These are phyloP conservation scores for Neocrepidodera transversa DNA, from an alignment of 2,888 invertebrate species.

Conservation along the genomic window DNA sequence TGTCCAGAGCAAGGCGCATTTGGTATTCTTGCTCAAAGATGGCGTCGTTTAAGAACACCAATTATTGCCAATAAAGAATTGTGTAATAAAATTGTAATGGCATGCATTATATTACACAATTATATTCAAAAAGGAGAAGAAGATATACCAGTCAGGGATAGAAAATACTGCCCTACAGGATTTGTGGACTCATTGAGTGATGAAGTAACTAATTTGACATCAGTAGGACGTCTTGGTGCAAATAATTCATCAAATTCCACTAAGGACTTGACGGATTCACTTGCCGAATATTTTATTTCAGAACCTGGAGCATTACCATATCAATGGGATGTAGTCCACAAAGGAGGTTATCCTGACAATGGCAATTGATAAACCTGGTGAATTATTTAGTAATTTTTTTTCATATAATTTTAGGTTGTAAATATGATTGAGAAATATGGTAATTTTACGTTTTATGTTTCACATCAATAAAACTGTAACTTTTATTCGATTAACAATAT, in stretches of 20 bases:
- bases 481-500: too few species aligned
- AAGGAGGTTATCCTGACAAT: too few species aligned
- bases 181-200: constrained; percentile 12
- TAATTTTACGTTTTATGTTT: too few species aligned
- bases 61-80: constrained; percentile 17
- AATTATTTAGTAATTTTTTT: too few species aligned
- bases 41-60: constrained; percentile 10
- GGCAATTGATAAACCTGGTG: too few species aligned
- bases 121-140: constrained; percentile 37
- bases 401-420: too few species aligned
- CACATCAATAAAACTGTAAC: too few species aligned
- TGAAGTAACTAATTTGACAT: neutral
- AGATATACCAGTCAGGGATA: constrained; percentile 15
- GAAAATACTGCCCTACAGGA: constrained; percentile 19
- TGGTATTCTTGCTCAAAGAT: constrained; percentile 16
- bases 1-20: constrained; percentile 4
- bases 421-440: too few species aligned
- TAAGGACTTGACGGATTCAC: neutral
- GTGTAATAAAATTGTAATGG: constrained; percentile 31
- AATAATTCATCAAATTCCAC: constrained; percentile 18
- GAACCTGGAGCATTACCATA: neutral
- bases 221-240: constrained; percentile 1
- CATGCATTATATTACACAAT: constrained; percentile 38
- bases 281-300: constrained; percentile 12
- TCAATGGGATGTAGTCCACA: constrained; percentile 10